These are phyloP conservation scores for Stenodera caucasica DNA, from an alignment of 2,888 invertebrate genomes.

Conservation along the genomic window DNA sequence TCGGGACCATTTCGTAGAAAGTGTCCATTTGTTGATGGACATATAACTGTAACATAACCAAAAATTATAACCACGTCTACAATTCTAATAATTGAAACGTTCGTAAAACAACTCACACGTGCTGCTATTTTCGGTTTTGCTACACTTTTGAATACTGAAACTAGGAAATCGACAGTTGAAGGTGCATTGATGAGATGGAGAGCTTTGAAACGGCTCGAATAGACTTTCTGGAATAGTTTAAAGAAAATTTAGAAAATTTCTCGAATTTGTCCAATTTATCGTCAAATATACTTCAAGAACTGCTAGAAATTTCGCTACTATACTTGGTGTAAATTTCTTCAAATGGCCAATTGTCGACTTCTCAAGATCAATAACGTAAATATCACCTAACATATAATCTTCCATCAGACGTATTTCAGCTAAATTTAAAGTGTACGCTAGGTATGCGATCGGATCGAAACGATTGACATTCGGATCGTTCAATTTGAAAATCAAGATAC, in stretches of 20 bases:
- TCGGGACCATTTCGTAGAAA: conserved; percentile 25
- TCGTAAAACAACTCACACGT: conserved; percentile 42
- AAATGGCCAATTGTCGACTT: too few species aligned
- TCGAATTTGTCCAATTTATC: too few species aligned
- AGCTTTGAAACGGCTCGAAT: conserved; percentile 53
- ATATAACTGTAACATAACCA: conserved; percentile 21
- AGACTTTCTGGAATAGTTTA: conserved; percentile 56
- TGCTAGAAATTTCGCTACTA: conserved; percentile 54
- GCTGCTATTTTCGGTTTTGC: conserved; percentile 55
- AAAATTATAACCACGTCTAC: too few species aligned
- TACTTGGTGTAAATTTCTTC: conserved; percentile 52
- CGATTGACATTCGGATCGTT: conserved; percentile 32
- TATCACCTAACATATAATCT: conserved; percentile 55
- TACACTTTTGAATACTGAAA: conserved; percentile 54
- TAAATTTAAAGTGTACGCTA: conserved; percentile 56
- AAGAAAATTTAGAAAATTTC: not conserved
- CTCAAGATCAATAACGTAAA: conserved; percentile 57
- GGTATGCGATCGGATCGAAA: conserved; percentile 50
- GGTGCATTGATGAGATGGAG: conserved; percentile 58
- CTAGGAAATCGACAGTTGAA: conserved; percentile 43
- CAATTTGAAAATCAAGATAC: conserved; percentile 56
- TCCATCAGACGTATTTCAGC: conserved; percentile 55
- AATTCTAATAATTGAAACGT: too few species aligned
- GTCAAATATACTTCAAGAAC: conserved; percentile 52
- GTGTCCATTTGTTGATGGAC: conserved; percentile 27